Evolutionary conservation across 1,140 invertebrate species (phyloP).

Genomic region (Chionoecetes opilio): DNA sequence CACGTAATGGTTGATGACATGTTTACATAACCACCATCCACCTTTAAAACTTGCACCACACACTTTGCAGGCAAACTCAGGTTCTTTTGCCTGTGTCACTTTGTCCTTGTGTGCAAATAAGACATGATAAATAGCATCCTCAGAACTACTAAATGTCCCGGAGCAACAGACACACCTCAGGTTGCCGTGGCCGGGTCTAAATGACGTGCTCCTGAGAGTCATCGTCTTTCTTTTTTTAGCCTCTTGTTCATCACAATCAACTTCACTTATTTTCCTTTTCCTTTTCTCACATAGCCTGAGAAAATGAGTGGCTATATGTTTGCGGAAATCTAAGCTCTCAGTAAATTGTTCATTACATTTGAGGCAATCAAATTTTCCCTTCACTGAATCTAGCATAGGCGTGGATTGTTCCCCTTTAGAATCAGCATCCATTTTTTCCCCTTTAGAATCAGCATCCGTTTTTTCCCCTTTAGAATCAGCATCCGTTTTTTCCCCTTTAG

Average conservation of each 20-base stretch:
- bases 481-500: neutral
- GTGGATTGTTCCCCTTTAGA: neutral
- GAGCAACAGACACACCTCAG: slow-evolving; percentile 54
- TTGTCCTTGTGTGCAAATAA: slow-evolving; percentile 50
- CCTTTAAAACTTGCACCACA: slow-evolving; percentile 65
- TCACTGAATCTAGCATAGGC: neutral
- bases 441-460: neutral
- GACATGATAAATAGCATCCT: slow-evolving; percentile 53
- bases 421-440: neutral
- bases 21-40: slow-evolving; percentile 68
- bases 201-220: neutral
- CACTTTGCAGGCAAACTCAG: slow-evolving; percentile 28
- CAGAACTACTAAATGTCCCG: slow-evolving; percentile 20
- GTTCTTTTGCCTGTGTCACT: neutral
- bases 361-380: slow-evolving; percentile 22
- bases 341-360: slow-evolving; percentile 53
- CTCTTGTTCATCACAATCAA: neutral
- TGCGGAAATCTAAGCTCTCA: slow-evolving; percentile 29
- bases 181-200: neutral
- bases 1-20: slow-evolving; percentile 62
- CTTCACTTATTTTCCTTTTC: neutral
- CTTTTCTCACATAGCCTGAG: slow-evolving; percentile 38
- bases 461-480: neutral
- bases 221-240: neutral
- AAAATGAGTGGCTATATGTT: slow-evolving; percentile 66